Conservation (phyloP, 2,797 vertebrate genomes). For the Leuciscus waleckii region DNA sequence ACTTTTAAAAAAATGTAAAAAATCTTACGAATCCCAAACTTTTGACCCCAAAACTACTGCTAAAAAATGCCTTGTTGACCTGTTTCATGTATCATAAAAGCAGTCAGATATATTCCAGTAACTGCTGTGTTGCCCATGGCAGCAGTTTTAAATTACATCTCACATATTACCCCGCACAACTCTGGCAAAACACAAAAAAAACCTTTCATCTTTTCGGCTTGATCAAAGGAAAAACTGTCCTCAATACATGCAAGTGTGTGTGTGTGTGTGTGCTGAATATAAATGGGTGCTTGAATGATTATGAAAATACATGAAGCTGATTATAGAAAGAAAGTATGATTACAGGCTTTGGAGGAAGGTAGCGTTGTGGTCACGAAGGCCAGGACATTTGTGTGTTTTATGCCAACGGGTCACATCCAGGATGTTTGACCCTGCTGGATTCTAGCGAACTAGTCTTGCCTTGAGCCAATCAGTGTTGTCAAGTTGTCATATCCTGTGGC, state of each 20-base stretch:
- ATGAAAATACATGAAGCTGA: conserved; percentile 46
- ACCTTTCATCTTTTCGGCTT: conserved; percentile 49
- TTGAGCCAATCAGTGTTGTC: not conserved
- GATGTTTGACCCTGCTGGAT: not conserved
- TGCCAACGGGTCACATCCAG: conserved; percentile 11
- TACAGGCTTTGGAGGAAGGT: not conserved
- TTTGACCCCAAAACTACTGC: not conserved
- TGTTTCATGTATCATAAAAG: conserved; percentile 30
- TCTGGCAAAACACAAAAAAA: conserved; percentile 46
- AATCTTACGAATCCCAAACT: no score
- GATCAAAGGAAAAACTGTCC: conserved; percentile 57
- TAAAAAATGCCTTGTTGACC: not conserved
- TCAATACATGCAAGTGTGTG: conserved; percentile 25
- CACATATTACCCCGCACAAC: conserved; percentile 33
- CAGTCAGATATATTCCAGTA: conserved; percentile 18
- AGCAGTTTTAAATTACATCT: conserved; percentile 38
- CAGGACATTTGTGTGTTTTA: not conserved
- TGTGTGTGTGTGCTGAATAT: conserved; percentile 37
- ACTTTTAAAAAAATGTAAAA: not conserved
- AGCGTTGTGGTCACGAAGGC: not conserved
- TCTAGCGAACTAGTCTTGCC: conserved; percentile 6
- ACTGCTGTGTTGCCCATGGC: conserved; percentile 31
- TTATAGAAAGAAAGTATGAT: conserved; percentile 38
- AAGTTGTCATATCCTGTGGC: not conserved
- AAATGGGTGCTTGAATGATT: conserved; percentile 40